These are phyloP conservation scores for Ooceraea biroi DNA, from an alignment of 1,140 invertebrate species.

Conservation along the genomic window DNA sequence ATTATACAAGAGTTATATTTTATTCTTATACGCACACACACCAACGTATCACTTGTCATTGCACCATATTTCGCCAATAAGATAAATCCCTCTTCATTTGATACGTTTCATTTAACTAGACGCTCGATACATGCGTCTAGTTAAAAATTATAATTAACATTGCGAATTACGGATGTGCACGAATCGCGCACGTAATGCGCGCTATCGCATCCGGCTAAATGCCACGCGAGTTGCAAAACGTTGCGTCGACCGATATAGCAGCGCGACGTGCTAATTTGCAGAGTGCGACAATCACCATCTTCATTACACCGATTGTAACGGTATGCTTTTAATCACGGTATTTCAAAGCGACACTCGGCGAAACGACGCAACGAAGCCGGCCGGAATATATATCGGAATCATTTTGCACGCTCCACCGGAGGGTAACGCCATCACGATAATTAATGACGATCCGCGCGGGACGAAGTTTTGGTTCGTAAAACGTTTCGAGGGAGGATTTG, in stretches of 20 bases:
- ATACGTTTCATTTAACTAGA: too few relatives aligned
- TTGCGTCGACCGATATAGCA: slow-evolving; percentile 14
- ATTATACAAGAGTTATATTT: slow-evolving; percentile 56
- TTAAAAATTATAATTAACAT: slow-evolving; percentile 54
- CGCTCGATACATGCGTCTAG: not conserved
- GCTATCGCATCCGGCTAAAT: slow-evolving; percentile 24
- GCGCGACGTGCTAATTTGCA: slow-evolving; percentile 40
- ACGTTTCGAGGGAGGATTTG: too few relatives aligned
- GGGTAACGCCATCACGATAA: slow-evolving; percentile 20
- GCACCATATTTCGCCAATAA: slow-evolving; percentile 1
- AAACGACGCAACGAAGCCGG: slow-evolving; percentile 34
- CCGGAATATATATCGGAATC: slow-evolving; percentile 12
- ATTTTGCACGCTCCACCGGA: not conserved
- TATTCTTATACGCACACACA: not conserved
- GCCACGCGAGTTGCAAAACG: slow-evolving; percentile 37
- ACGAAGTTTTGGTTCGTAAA: slow-evolving; percentile 17
- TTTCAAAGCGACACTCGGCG: slow-evolving; percentile 32
- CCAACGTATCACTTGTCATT: slow-evolving; percentile 21
- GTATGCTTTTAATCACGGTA: slow-evolving; percentile 39
- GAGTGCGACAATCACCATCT: slow-evolving; percentile 52
- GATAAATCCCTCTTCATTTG: slow-evolving; percentile 39
- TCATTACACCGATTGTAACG: slow-evolving; percentile 52
- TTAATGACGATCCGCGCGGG: slow-evolving; percentile 20
- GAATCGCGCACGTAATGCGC: not conserved
- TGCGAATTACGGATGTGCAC: slow-evolving; percentile 27